Base-by-base conservation (phyloP, 2,888 invertebrate species). In the Synanthedon andrenaeformis region DNA sequence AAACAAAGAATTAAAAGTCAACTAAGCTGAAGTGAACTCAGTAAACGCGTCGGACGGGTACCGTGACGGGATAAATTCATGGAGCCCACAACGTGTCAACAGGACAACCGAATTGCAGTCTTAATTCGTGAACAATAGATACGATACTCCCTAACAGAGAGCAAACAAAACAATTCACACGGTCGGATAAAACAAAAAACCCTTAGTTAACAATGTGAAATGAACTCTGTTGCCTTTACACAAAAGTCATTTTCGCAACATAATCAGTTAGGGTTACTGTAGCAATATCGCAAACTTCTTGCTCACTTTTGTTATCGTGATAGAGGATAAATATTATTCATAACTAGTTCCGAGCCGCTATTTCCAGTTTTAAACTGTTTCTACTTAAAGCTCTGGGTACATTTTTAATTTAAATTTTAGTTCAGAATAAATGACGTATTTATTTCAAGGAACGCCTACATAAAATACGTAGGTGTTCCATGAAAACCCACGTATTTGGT, bases 241-340 rank as follows among this genome's bases (percentile, higher is more conserved):
- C 55, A 62, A 67, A 56, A 58, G 70, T 62, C 14, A 53, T 63
- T 70, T 74, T 56, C n/a, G 59, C 56, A 13, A 49, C 10, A 12
- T 11, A 54, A 42, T 45, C 52, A 50, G 51, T 56, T 58, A 57
- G 54, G 61, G 61, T 58, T 63, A 62, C 59, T 56, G 53, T 45
- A 45, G 55, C 55, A 59, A 68, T 63, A 67, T 71, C 58, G 59
- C 62, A 65, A 75, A 75, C 67, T 76, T 76, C 66, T 72, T 69
- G 76, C 65, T 66, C 62, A 68, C 66, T 65, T 71, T 72, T 77
- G 79, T 79, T 75, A 72, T 64, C 64, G 65, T 69, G 72, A 74
- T 72, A 71, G 68, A 66, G 72, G 67, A 76, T 79, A 81, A 79
- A 79, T 80, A 78, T 74, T 77, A 78, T 77, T 72, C 65, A 62